Percentiles rank a stretch among this genome's conserved stretches.
Evolutionary conservation across 2,797 vertebrate genomes (phyloP).

Genomic region (Tokudaia muenninki): DNA sequence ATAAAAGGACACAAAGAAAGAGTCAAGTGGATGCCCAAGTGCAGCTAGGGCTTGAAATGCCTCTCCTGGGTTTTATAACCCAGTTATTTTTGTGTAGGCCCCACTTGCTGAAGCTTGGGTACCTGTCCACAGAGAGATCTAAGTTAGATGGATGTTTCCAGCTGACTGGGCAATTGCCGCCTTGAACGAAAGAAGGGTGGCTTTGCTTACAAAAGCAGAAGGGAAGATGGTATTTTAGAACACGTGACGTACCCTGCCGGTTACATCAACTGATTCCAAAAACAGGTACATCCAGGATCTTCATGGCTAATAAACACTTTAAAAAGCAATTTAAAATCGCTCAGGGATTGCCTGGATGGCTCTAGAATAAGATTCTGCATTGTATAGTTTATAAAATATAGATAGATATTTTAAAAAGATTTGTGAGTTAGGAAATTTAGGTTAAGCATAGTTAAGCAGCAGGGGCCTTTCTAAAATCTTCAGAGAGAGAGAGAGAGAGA

Average conservation of each 20-base stretch:
- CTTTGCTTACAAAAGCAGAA: neutral
- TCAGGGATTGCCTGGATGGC: neutral
- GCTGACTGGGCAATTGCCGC: neutral
- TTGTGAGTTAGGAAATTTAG: neutral
- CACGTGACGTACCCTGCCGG: neutral
- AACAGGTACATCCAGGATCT: neutral
- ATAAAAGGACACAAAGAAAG: neutral
- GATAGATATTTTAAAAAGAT: neutral
- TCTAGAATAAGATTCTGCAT: conserved; percentile 6
- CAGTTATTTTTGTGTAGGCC: neutral
- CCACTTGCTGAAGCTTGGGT: neutral
- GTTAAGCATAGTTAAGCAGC: neutral
- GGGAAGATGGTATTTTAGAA: neutral
- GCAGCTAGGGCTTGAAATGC: neutral
- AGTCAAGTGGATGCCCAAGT: neutral
- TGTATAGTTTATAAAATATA: neutral
- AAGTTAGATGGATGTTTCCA: neutral
- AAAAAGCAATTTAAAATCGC: conserved; percentile 4
- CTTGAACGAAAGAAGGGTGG: neutral
- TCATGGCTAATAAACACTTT: neutral
- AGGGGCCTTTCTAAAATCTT: neutral
- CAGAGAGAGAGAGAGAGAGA: neutral
- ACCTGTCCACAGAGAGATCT: neutral
- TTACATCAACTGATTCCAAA: neutral
- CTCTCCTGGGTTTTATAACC: neutral